Conservation (phyloP, 2,888 invertebrate species). For the Ellobium chinense region DNA sequence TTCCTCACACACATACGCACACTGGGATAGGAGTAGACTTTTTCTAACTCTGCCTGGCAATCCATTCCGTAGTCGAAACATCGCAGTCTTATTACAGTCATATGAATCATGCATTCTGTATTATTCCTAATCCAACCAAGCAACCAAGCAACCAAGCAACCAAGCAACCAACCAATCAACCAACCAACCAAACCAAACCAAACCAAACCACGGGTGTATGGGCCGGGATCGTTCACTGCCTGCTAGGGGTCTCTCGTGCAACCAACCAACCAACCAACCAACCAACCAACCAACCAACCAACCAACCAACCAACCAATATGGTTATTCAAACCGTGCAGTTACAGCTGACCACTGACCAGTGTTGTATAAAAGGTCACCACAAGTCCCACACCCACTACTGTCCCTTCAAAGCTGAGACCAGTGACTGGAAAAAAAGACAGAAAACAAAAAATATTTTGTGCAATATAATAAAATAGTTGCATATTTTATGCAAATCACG, state of each 20-base stretch:
- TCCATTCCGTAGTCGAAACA: no score
- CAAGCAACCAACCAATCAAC: not conserved
- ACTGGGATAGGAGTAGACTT: no score
- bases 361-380: slow-evolving; percentile 30
- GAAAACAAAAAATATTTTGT: no score
- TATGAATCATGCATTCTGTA: no score
- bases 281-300: not conserved
- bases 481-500: no score
- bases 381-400: not conserved
- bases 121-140: not conserved
- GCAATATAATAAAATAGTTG: no score
- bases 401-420: slow-evolving; percentile 24
- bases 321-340: no score
- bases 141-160: not conserved
- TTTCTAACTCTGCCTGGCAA: no score
- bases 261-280: not conserved
- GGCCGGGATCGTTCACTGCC: no score
- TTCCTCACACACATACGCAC: no score
- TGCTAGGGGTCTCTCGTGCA: no score
- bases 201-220: not conserved
- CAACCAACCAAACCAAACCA: not conserved
- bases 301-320: not conserved
- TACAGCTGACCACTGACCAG: slow-evolving; percentile 11
- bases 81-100: no score
- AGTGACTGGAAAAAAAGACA: slow-evolving; percentile 19